Conservation (phyloP, 92 coral and sea anemone genomes). For the Isaurus tuberculatus region DNA sequence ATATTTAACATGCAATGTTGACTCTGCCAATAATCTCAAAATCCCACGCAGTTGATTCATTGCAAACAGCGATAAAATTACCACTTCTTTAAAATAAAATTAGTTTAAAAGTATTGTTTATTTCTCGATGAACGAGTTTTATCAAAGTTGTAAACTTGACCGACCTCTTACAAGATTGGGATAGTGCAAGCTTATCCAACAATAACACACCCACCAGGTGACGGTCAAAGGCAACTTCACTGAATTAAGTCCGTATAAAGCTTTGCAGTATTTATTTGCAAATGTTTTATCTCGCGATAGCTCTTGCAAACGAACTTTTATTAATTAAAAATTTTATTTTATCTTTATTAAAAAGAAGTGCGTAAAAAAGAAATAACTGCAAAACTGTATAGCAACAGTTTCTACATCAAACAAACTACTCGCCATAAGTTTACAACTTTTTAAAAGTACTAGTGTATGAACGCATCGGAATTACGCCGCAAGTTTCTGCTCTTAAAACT, state of each 20-base stretch:
- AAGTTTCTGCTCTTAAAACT: constrained; percentile 28
- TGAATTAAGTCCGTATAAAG: constrained; percentile 15
- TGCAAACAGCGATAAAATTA: background rate
- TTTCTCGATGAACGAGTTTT: too few relatives aligned
- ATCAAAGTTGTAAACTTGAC: background rate
- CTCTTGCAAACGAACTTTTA: constrained; percentile 19
- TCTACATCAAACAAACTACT: background rate
- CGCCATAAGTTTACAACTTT: constrained; percentile 20
- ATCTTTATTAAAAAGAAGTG: background rate
- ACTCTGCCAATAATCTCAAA: background rate
- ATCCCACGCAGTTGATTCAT: background rate
- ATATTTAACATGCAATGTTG: constrained; percentile 9
- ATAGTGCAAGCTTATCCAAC: constrained; percentile 19
- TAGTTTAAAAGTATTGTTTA: background rate
- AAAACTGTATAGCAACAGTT: background rate
- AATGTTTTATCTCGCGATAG: background rate
- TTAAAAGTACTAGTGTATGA: constrained; percentile 16
- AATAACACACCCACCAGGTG: constrained; percentile 42
- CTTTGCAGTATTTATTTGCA: background rate
- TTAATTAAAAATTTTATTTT: background rate
- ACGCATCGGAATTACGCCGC: constrained; percentile 5
- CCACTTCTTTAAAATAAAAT: background rate
- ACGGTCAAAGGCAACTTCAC: constrained; percentile 39
- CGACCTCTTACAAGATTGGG: background rate
- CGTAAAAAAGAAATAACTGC: background rate